phyloP scores from a whole-genome alignment of 2,113 vertebrate genomes.

The Pachycephala philippinensis region DNA sequence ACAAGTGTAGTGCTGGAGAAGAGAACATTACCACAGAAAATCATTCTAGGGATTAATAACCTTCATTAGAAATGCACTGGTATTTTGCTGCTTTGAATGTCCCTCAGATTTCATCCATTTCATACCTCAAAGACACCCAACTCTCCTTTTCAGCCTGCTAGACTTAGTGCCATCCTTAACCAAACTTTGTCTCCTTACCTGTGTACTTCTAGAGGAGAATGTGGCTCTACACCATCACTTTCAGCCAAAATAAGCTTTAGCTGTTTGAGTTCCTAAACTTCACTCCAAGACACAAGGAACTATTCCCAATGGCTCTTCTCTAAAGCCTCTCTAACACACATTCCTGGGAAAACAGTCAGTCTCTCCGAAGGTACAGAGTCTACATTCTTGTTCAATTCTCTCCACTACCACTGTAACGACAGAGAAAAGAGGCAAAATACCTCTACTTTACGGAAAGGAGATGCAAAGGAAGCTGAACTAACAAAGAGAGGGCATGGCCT shows the following conservation, averaged over 20 bases:
- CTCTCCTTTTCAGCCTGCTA: not conserved
- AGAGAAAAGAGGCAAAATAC: not conserved
- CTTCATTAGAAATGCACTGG: not conserved
- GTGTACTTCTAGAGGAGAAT: not conserved
- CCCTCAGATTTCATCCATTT: not conserved
- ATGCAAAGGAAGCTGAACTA: not conserved
- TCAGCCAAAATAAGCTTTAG: not conserved
- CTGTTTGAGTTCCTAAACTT: not conserved
- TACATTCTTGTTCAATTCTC: not conserved
- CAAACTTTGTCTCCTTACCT: not conserved
- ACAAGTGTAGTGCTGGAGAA: not conserved
- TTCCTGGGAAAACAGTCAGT: not conserved
- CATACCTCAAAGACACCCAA: not conserved
- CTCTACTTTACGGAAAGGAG: not conserved
- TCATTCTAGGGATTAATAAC: not conserved
- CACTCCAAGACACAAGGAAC: not conserved
- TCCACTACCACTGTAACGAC: rapidly evolving
- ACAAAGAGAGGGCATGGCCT: not conserved
- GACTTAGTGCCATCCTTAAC: not conserved
- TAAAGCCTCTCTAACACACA: not conserved
- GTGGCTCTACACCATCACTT: not conserved
- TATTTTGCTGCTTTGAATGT: not conserved
- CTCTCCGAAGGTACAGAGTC: not conserved
- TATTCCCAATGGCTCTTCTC: not conserved
- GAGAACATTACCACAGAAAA: not conserved